Evolutionary conservation across 1,140 invertebrate species (phyloP).

Genomic region (Stenopsyche tienmushanensis): DNA sequence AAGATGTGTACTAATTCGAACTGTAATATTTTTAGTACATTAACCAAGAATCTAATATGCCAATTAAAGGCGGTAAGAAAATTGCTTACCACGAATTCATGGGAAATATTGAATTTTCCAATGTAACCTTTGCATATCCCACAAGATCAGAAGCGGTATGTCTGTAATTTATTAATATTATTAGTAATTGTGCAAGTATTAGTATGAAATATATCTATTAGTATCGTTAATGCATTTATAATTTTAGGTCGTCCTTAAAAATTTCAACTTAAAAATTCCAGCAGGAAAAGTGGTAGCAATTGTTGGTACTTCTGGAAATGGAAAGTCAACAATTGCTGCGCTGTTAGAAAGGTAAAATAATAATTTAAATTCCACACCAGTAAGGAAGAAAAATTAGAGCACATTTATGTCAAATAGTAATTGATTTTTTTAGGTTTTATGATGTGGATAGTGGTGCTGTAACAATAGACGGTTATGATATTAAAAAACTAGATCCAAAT

Average conservation of each 20-base stretch:
- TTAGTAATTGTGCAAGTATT: slow-evolving; percentile 8
- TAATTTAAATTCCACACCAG: too few relatives aligned
- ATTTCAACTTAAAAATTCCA: slow-evolving; percentile 79
- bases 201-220: neutral
- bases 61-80: slow-evolving; percentile 67
- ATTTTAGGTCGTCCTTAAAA: slow-evolving; percentile 67
- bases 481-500: slow-evolving; percentile 74
- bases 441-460: slow-evolving; percentile 77
- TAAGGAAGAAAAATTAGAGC: too few relatives aligned
- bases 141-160: slow-evolving; percentile 76
- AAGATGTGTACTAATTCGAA: too few relatives aligned
- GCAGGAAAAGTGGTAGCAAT: slow-evolving; percentile 88
- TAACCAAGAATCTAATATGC: slow-evolving; percentile 69
- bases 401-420: too few relatives aligned
- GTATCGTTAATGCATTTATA: neutral
- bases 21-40: slow-evolving; percentile 79
- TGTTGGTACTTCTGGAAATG: slow-evolving; percentile 86
- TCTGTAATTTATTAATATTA: slow-evolving; percentile 27
- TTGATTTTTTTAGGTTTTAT: slow-evolving; percentile 86
- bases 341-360: slow-evolving; percentile 73
- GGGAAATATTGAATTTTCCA: slow-evolving; percentile 81
- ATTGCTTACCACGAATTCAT: slow-evolving; percentile 74
- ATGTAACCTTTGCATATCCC: slow-evolving; percentile 88
- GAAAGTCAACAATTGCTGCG: slow-evolving; percentile 88
- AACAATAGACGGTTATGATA: slow-evolving; percentile 75